These are phyloP conservation scores for Edolisoma coerulescens DNA, from an alignment of 2,113 vertebrate genomes.

Conservation along the genomic window DNA sequence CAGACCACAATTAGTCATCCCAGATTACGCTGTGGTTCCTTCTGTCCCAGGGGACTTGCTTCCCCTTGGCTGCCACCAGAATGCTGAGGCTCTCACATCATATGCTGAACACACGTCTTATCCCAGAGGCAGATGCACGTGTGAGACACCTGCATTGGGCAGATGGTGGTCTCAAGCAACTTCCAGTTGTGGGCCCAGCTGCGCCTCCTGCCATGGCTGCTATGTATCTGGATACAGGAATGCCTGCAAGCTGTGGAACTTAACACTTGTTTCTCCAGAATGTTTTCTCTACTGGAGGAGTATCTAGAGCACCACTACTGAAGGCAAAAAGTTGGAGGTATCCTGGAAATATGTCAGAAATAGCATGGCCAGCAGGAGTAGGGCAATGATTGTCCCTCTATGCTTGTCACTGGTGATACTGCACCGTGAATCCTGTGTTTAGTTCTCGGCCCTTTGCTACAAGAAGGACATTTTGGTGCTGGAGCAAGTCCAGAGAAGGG, in stretches of 20 bases:
- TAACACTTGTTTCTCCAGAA: neutral
- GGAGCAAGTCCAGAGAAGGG: neutral
- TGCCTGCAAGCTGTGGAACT: neutral
- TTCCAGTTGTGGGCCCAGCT: neutral
- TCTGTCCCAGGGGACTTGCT: neutral
- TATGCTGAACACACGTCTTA: rapidly evolving
- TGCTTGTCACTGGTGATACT: neutral
- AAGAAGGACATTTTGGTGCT: neutral
- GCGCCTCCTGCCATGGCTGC: neutral
- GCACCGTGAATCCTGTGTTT: neutral
- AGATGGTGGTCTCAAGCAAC: neutral
- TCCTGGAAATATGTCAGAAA: neutral
- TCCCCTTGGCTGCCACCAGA: neutral
- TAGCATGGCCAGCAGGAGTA: neutral
- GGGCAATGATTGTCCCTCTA: neutral
- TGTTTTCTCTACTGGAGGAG: neutral
- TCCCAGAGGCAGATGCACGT: neutral
- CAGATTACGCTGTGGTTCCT: rapidly evolving
- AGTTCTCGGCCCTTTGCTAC: neutral
- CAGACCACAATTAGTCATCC: neutral
- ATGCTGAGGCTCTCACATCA: neutral
- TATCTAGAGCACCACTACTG: neutral
- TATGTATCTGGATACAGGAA: neutral
- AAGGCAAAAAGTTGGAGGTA: neutral
- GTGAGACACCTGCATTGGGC: neutral